Conservation (phyloP, 2,888 invertebrate species). For the Ochlodes sylvanus region DNA sequence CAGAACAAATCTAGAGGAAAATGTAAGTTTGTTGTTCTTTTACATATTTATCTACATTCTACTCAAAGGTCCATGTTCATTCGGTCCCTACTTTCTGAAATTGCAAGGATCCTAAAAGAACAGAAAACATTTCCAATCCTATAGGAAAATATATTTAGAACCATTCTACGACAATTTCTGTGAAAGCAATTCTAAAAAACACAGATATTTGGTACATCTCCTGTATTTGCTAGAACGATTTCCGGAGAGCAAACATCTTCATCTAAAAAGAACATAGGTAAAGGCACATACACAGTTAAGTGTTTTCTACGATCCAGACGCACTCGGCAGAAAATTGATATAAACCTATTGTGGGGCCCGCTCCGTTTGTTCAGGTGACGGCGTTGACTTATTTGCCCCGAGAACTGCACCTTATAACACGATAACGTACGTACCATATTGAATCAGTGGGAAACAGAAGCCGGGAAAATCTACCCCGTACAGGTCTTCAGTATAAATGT, state of each 20-base stretch:
- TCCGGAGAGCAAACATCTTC: conserved; percentile 49
- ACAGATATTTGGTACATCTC: conserved; percentile 16
- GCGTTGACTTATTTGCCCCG: conserved; percentile 69
- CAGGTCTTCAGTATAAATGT: conserved; percentile 70
- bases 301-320: conserved; percentile 77
- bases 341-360: conserved; percentile 77
- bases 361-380: conserved; percentile 76
- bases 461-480: conserved; percentile 68
- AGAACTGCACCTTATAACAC: conserved; percentile 52
- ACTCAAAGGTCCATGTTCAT: background rate
- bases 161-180: background rate
- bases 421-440: conserved; percentile 51
- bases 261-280: conserved; percentile 57
- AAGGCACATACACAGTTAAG: conserved; percentile 60
- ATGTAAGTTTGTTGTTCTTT: background rate
- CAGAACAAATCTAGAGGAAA: no score
- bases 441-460: conserved; percentile 56
- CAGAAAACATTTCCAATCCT: background rate
- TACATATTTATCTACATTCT: background rate
- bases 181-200: conserved; percentile 23
- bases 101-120: background rate
- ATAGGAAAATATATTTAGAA: background rate
- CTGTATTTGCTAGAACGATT: conserved; percentile 28
- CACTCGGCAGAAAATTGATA: conserved; percentile 82
- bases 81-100: background rate